Percentiles rank a stretch among this genome's conserved stretches.
Conservation (phyloP, 2,888 invertebrate genomes). For the Plutella xylostella region DNA sequence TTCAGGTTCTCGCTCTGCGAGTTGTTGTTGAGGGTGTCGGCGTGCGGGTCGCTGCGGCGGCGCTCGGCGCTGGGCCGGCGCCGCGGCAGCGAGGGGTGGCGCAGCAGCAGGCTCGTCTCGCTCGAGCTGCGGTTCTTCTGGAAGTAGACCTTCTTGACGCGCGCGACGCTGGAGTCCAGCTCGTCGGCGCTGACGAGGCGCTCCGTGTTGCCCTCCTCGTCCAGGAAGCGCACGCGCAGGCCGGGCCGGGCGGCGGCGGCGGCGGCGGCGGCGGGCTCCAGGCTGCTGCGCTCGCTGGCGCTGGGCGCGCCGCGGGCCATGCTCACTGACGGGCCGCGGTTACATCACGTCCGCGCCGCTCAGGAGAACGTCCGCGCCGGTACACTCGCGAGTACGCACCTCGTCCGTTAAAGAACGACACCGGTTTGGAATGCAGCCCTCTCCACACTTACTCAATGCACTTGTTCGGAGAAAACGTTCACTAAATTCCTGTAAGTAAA, state of each 20-base stretch:
- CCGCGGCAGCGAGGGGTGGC: constrained; percentile 54
- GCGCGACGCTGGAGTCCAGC: constrained; percentile 52
- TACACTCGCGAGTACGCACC: constrained; percentile 56
- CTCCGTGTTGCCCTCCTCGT: constrained; percentile 62
- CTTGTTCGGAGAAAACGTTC: constrained; percentile 42
- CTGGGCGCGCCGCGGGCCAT: constrained; percentile 61
- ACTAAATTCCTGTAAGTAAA: constrained; percentile 19
- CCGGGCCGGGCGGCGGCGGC: constrained; percentile 37
- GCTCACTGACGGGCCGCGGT: constrained; percentile 25
- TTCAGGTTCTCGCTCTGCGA: constrained; percentile 53
- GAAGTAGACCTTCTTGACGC: constrained; percentile 61
- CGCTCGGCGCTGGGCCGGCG: constrained; percentile 44
- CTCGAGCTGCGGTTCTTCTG: constrained; percentile 64
- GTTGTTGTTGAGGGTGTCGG: constrained; percentile 52
- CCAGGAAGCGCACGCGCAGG: constrained; percentile 56
- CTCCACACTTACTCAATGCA: constrained; percentile 53
- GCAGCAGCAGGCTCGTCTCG: constrained; percentile 57
- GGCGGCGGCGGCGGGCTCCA: constrained; percentile 47
- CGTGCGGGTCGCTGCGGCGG: constrained; percentile 40
- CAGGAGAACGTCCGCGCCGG: background rate
- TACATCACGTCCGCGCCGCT: constrained; percentile 31
- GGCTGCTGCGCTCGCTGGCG: constrained; percentile 56
- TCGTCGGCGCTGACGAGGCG: constrained; percentile 58
- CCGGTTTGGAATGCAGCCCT: constrained; percentile 66
- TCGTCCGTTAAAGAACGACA: constrained; percentile 62